Evolutionary conservation across 2,888 invertebrate genomes (phyloP).

Genomic region (Andrena haemorrhoa): DNA sequence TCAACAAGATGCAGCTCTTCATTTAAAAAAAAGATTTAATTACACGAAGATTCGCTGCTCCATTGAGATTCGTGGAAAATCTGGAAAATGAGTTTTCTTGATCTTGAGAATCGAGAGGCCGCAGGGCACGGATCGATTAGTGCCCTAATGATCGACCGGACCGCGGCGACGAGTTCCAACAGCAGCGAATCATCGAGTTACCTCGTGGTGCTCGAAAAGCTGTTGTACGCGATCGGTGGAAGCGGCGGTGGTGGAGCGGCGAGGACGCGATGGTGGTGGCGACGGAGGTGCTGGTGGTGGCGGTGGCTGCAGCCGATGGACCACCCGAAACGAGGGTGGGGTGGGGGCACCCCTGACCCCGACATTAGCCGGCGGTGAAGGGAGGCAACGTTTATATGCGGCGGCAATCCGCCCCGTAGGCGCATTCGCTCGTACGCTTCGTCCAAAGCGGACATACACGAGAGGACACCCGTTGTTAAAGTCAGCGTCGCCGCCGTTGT

Average conservation of each 20-base stretch:
- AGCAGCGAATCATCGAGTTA: not conserved
- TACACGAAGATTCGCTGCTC: no score
- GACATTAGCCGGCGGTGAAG: conserved; percentile 82
- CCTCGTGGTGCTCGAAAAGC: conserved; percentile 42
- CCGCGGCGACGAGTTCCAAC: not conserved
- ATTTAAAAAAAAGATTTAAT: no score
- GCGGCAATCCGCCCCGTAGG: conserved; percentile 83
- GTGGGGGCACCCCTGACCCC: conserved; percentile 85
- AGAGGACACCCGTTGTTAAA: conserved; percentile 60
- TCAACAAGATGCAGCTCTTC: no score
- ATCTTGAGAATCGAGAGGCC: not conserved
- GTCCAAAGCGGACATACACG: conserved; percentile 81
- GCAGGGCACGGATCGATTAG: not conserved
- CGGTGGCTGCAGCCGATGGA: conserved; percentile 70
- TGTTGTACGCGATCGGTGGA: conserved; percentile 62
- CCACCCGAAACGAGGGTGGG: conserved; percentile 80
- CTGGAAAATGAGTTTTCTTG: no score
- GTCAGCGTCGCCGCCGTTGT: conserved; percentile 46
- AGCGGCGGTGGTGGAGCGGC: conserved; percentile 59
- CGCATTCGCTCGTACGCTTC: conserved; percentile 85
- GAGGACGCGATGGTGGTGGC: conserved; percentile 41
- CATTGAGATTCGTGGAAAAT: no score
- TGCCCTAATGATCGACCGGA: not conserved
- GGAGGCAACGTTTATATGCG: conserved; percentile 85
- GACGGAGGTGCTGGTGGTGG: conserved; percentile 48